Percentiles rank a stretch among this genome's conserved stretches.
phyloP scores from a whole-genome alignment of 2,888 invertebrate species.

The Leptopilina drosophilae region DNA sequence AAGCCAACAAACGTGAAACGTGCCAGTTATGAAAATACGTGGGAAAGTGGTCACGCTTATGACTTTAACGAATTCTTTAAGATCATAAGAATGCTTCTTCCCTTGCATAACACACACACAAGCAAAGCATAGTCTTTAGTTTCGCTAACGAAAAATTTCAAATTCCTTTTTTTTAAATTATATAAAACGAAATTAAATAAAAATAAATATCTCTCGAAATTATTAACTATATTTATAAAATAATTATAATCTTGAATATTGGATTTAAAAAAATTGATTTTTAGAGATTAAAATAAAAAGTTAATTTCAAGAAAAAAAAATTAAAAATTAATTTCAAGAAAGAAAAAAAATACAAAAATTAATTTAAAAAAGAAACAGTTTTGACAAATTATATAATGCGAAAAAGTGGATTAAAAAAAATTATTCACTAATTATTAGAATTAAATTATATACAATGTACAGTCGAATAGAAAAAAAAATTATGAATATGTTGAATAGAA shows the following conservation, averaged over 20 bases:
- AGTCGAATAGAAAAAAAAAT: not conserved
- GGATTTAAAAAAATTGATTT: too few relatives aligned
- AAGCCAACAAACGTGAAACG: not conserved
- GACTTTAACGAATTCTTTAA: slow-evolving; percentile 39
- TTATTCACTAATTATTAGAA: too few relatives aligned
- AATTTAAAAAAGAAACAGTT: too few relatives aligned
- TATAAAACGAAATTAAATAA: not conserved
- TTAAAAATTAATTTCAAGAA: too few relatives aligned
- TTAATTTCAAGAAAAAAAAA: too few relatives aligned
- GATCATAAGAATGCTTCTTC: slow-evolving; percentile 43
- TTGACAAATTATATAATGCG: too few relatives aligned
- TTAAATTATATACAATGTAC: not conserved
- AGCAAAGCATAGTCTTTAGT: not conserved
- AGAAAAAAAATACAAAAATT: too few relatives aligned
- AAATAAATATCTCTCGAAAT: too few relatives aligned
- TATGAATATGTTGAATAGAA: not conserved
- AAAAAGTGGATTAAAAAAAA: too few relatives aligned
- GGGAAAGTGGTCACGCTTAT: slow-evolving; percentile 53
- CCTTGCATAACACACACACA: not conserved
- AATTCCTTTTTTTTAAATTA: not conserved
- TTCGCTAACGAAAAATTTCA: not conserved
- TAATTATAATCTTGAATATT: too few relatives aligned
- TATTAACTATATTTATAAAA: too few relatives aligned
- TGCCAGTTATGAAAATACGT: slow-evolving; percentile 43
- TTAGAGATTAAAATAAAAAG: too few relatives aligned